Evolutionary conservation across 1,140 invertebrate species (phyloP).

Genomic region (Ditylenchus dipsaci): DNA sequence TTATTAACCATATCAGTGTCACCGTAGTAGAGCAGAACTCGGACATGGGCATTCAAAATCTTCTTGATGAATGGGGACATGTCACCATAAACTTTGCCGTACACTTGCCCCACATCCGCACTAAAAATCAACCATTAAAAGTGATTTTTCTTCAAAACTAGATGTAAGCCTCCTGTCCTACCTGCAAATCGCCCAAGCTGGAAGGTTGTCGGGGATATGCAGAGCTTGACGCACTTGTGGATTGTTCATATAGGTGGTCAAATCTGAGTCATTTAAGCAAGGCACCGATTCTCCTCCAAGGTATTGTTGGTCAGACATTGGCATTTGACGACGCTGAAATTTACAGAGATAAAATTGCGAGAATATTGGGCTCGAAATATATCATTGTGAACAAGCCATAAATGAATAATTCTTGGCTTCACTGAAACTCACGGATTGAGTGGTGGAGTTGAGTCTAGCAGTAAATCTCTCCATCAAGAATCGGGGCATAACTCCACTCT

Average conservation of each 20-base stretch:
- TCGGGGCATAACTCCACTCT: constrained; percentile 36
- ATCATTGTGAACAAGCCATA: no score
- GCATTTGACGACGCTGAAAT: constrained; percentile 13
- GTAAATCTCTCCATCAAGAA: constrained; percentile 19
- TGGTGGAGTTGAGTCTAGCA: not conserved
- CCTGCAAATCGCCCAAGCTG: constrained; percentile 56
- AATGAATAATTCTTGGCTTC: no score
- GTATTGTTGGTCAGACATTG: not conserved
- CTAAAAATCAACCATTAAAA: constrained; percentile 26
- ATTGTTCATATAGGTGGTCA: constrained; percentile 54
- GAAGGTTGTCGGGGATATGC: constrained; percentile 53
- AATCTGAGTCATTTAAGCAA: constrained; percentile 55
- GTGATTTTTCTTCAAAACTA: not conserved
- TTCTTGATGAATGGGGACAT: constrained; percentile 56
- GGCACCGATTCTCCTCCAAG: constrained; percentile 42
- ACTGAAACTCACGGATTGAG: not conserved
- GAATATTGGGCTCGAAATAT: not conserved
- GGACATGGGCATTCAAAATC: constrained; percentile 57
- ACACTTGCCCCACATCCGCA: constrained; percentile 49
- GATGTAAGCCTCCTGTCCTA: constrained; percentile 8
- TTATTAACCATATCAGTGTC: constrained; percentile 66
- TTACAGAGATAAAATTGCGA: not conserved
- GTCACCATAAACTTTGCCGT: constrained; percentile 54
- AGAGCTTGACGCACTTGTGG: constrained; percentile 50
- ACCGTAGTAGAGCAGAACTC: constrained; percentile 64